Base-by-base conservation (phyloP, 1,140 invertebrate genomes). In the Penaeus vannamei region DNA sequence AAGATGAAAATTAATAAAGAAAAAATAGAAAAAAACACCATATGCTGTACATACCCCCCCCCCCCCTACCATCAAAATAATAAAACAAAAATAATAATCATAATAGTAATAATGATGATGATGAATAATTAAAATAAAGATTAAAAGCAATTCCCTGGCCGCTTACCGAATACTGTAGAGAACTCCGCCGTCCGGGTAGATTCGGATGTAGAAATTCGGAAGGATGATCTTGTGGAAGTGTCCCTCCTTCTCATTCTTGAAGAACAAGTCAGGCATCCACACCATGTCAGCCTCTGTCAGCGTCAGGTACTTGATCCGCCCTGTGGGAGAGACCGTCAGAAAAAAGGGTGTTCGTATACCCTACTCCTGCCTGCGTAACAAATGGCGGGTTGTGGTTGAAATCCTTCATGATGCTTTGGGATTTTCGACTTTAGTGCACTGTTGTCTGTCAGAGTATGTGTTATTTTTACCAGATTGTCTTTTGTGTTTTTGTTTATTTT, bases 221-320 rank as follows among this genome's bases (percentile, higher is more conserved):
- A 98, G 98, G 92, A 98, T 98, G 93, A 99, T 99, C 93, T 98
- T 97, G 93, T 99, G 98, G 93, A 98, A 98, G 93, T 98, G 97
- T 69, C 98, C 98, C 92, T 98, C 97, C 93, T 99, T 98, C 94
- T 99, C 98, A 92, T 99, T 99, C 81, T 88, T 91, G 93, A 99
- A 99, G 95, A 99, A 99, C 90, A 99, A 95, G 94, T 99, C 98
- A 23, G 98, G 98, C 97, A 98, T 98, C 98, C 98, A 98, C 84
- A 98, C 98, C 92, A 96, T 95, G 93, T 96, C 96, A 36, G 96
- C 97, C 93, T 98, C 98, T 60, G 97, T 98, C 92, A 98, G 94
- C 77, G 97, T 98, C 89, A 98, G 94, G 94, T 98, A 98, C 93
- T 97, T 97, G 69, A 98, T 95, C 91, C 95, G 95, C 92, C 96